Evolutionary conservation across 2,888 invertebrate species (phyloP).

Genomic region (Anarsia innoxiella): DNA sequence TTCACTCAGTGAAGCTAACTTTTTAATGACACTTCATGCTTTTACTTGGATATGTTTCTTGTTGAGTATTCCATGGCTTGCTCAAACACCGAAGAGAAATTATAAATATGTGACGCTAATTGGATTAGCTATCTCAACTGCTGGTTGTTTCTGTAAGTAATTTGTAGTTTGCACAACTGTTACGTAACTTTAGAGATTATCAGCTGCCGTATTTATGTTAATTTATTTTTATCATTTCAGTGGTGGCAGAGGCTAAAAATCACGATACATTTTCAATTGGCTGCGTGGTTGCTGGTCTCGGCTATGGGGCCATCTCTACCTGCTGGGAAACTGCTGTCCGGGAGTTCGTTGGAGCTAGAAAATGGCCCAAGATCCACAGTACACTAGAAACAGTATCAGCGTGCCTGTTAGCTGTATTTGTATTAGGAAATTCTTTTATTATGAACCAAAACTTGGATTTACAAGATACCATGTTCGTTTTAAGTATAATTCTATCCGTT

Average conservation of each 20-base stretch:
- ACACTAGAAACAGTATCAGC: conserved; percentile 62
- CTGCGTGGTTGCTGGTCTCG: conserved; percentile 66
- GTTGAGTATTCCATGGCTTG: conserved; percentile 59
- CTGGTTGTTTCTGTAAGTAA: conserved; percentile 54
- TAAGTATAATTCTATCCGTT: conserved; percentile 40
- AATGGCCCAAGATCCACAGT: conserved; percentile 67
- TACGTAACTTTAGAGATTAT: no score
- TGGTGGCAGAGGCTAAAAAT: conserved; percentile 47
- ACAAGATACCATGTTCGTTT: conserved; percentile 45
- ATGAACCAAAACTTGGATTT: conserved; percentile 41
- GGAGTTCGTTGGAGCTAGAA: conserved; percentile 63
- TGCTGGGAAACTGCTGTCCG: conserved; percentile 63
- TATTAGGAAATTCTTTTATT: conserved; percentile 40
- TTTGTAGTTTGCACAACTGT: no score
- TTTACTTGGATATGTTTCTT: conserved; percentile 68
- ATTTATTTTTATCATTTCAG: no score
- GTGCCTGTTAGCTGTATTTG: conserved; percentile 41
- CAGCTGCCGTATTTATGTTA: no score
- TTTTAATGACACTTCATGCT: conserved; percentile 57
- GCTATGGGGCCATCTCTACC: conserved; percentile 62
- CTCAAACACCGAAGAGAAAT: conserved; percentile 59
- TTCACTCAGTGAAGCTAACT: conserved; percentile 52
- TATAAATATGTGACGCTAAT: conserved; percentile 52
- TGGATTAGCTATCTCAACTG: conserved; percentile 49
- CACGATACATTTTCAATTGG: conserved; percentile 67